A percentile compares a stretch with the other conserved stretches of the same genome.
These are phyloP conservation scores for Plodia interpunctella DNA, from an alignment of 1,140 invertebrate species.

Conservation along the genomic window DNA sequence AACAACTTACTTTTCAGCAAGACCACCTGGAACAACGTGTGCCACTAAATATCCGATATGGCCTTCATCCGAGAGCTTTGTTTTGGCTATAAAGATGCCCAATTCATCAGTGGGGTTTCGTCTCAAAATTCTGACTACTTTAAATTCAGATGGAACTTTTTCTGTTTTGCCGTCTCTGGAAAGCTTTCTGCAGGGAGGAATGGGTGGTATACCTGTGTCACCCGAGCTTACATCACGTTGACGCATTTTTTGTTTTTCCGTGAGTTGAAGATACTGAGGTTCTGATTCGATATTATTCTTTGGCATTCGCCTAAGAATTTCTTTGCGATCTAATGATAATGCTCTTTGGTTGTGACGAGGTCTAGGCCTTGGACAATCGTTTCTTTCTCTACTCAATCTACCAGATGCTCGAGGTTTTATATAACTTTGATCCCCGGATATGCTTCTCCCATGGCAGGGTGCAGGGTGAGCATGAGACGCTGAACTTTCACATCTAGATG, in stretches of 20 bases:
- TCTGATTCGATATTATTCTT: slow-evolving; percentile 57
- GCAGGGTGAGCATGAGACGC: slow-evolving; percentile 66
- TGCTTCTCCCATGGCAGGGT: slow-evolving; percentile 65
- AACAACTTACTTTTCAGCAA: slow-evolving; percentile 84
- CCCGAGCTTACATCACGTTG: slow-evolving; percentile 60
- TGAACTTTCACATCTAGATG: slow-evolving; percentile 77
- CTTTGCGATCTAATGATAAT: slow-evolving; percentile 74
- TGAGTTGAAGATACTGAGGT: slow-evolving; percentile 62
- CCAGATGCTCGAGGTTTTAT: slow-evolving; percentile 50
- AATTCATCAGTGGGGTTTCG: slow-evolving; percentile 83
- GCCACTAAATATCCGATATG: slow-evolving; percentile 88
- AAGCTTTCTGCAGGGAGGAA: slow-evolving; percentile 69
- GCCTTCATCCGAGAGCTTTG: slow-evolving; percentile 81
- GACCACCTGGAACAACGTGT: slow-evolving; percentile 87
- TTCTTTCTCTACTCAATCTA: slow-evolving; percentile 60
- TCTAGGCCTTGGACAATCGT: slow-evolving; percentile 48
- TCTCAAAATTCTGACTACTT: slow-evolving; percentile 83
- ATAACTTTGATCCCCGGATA: slow-evolving; percentile 72
- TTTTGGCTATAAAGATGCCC: slow-evolving; percentile 91
- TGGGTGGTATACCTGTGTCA: slow-evolving; percentile 68
- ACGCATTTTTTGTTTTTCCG: slow-evolving; percentile 68
- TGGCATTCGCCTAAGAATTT: slow-evolving; percentile 74
- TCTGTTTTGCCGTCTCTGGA: slow-evolving; percentile 60
- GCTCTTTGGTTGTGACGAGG: slow-evolving; percentile 69
- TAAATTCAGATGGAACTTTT: slow-evolving; percentile 71